Base-by-base conservation (phyloP, 1,140 invertebrate genomes). In the Wiebesia pumilae region DNA sequence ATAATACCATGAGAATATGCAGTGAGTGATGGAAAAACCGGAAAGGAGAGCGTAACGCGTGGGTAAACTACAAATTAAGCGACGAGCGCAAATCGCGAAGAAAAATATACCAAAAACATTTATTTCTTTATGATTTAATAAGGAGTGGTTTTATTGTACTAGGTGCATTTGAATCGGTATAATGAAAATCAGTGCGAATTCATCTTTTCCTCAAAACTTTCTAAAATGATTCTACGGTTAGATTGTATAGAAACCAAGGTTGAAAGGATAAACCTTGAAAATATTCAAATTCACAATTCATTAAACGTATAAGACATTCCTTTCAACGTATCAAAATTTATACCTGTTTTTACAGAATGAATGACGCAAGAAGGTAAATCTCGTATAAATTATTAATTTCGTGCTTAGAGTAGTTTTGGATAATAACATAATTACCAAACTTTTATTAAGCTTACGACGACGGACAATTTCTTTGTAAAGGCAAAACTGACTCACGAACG, bases 261-360 rank as follows among this genome's bases (percentile, higher is more conserved):
- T 69, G 47, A 33, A 65, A 43, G 38, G n/a, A 69, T 27, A 73
- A 83, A 73, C 71, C 82, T 83, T 83, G 43, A 58, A 38, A 30
- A 35, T 83, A 54, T 75, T 83, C 27, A 77, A 77, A 83, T 83
- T 77, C 30, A 83, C 16, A 77, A 84, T 84, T 78, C 35, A 77
- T 77, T 40, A 75, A 83, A 40, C 14, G 7, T 40, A 43, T 9
- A 58, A 35, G 27, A 83, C 4, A 73, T 83, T 58, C 69, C 83
- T 67, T 65, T 84, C 58, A 78, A 58, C 51, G 58, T 27, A 69
- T 81, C 35, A 38, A 30, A 81, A 69, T 81, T 33, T 65, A 30
- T 47, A 47, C 40, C 47, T 24, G 27, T 58, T 79, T 30, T 79
- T 58, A 30, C 10, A 54, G 58, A 35, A 16, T 79, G 30, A 79